Evolutionary conservation across 2,888 invertebrate genomes (phyloP).

Genomic region (Xylophagus ater): DNA sequence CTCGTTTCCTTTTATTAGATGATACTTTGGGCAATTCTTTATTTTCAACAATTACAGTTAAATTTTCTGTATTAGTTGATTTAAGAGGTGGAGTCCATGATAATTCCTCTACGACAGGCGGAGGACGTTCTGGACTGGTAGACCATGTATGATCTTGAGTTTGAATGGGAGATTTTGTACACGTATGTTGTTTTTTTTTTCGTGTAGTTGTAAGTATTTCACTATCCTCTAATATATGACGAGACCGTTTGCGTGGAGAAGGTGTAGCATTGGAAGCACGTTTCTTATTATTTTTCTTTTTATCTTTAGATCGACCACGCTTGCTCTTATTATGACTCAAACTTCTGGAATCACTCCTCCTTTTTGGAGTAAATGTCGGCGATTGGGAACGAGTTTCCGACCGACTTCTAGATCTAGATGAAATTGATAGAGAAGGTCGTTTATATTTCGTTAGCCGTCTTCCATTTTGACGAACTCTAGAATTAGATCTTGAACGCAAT

Average conservation of each 20-base stretch:
- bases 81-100: conserved; percentile 54
- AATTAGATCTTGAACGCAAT: conserved; percentile 25
- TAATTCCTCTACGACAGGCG: conserved; percentile 33
- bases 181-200: conserved; percentile 20
- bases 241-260: conserved; percentile 1
- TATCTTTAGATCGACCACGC: conserved; percentile 13
- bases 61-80: conserved; percentile 41
- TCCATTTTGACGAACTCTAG: conserved; percentile 20
- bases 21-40: conserved; percentile 35
- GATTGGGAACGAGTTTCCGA: conserved; percentile 15
- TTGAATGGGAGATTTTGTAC: conserved; percentile 24
- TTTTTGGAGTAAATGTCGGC: conserved; percentile 15
- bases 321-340: conserved; percentile 8
- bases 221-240: conserved; percentile 24
- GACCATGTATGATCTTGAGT: conserved; percentile 40
- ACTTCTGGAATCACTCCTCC: conserved; percentile 10
- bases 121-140: conserved; percentile 45
- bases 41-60: conserved; percentile 49
- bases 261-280: conserved; percentile 13
- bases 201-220: conserved; percentile 25
- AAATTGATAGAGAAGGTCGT: conserved; percentile 23
- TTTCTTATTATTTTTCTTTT: conserved; percentile 17
- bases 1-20: conserved; percentile 32
- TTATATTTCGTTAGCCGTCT: conserved; percentile 23
- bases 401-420: conserved; percentile 22